Percentiles rank a stretch among this genome's conserved stretches.
Evolutionary conservation across 2,797 vertebrate species (phyloP).

Genomic region (Capromys pilorides): DNA sequence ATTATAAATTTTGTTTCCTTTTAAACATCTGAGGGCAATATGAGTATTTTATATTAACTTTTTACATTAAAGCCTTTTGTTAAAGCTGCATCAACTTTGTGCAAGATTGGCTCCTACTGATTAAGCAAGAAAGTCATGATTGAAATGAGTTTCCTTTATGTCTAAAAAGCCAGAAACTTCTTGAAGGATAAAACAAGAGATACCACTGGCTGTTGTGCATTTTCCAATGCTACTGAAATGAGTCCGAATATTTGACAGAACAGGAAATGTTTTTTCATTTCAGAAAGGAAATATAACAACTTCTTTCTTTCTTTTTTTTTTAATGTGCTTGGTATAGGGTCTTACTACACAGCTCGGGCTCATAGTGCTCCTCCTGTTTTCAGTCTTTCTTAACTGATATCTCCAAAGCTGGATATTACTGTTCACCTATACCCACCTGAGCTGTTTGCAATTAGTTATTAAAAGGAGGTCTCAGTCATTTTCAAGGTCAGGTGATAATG

Average conservation of each 20-base stretch:
- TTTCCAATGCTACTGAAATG: conserved; percentile 33
- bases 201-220: conserved; percentile 28
- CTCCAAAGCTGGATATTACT: not conserved
- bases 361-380: no score
- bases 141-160: conserved; percentile 49
- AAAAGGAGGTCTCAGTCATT: conserved; percentile 17
- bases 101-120: not conserved
- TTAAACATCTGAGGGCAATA: not conserved
- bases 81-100: not conserved
- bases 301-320: not conserved
- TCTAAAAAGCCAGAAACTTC: conserved; percentile 19
- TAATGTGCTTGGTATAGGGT: no score
- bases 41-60: conserved; percentile 37
- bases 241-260: not conserved
- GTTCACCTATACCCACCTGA: conserved; percentile 14
- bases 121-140: conserved; percentile 50
- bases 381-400: conserved; percentile 15
- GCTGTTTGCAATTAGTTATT: conserved; percentile 30
- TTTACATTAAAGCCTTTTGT: conserved; percentile 37
- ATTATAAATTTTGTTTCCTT: not conserved
- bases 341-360: no score
- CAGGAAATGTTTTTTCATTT: conserved; percentile 31
- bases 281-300: not conserved
- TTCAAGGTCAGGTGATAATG: conserved; percentile 40
- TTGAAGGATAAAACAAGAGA: conserved; percentile 54